Base-by-base conservation (phyloP, 1,140 invertebrate genomes). In the Neodiprion lecontei region DNA sequence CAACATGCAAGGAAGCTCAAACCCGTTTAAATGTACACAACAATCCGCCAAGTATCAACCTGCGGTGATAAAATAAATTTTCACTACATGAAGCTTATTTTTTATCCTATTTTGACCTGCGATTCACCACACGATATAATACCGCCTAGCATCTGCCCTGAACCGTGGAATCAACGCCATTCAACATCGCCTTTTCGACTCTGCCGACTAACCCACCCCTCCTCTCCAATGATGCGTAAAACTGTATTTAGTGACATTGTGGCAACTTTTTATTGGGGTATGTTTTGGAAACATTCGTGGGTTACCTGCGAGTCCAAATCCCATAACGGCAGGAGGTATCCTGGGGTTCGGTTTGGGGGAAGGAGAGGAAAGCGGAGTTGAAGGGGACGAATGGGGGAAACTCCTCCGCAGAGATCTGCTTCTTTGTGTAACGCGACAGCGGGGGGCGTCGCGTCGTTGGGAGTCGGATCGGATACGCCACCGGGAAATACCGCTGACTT, bases 181-280 rank as follows among this genome's bases (percentile, higher is more conserved):
- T 69, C 21, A 69, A 11, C 11, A 23, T 69, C 12, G 17, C 10
- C 21, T 69, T 47, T 47, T 69, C 67, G 17, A 69, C 10, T 12
- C 40, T 23, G 12, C 21, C 67, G 40, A 21, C 67, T 21, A 23
- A 47, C 21, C 67, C 10, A 17, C 67, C 67, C 17, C 11, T 47
- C 4, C 21, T 5, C 67, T 69, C 67, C 40, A 69, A 69, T 69
- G 67, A 47, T 47, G 67, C 67, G 67, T 69, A 69, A 69, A 69
- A 69, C 67, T 69, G 67, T 69, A 69, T 69, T 69, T 69, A 69
- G 67, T 11, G 67, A 69, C 67, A 69, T 69, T 69, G 67, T 69
- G 67, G 67, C 67, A 23, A 69, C 21, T 69, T 23, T 69, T 23
- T 69, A 23, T 69, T 69, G 67, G 14, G 67, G 67, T 11, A 61